phyloP scores from a whole-genome alignment of 2,888 invertebrate species.

The Leptopilina myrica region DNA sequence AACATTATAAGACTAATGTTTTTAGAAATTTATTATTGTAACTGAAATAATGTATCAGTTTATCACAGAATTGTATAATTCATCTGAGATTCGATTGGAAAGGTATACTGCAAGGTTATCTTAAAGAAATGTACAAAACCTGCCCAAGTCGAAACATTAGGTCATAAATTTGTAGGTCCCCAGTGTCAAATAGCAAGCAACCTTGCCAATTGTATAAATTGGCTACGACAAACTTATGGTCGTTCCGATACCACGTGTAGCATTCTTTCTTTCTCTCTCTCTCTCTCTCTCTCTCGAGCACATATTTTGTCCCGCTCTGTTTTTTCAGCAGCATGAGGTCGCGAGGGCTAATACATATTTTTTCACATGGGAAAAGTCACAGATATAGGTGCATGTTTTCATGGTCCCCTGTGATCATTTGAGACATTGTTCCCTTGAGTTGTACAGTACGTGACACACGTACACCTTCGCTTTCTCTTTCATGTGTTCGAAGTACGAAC shows the following conservation, averaged over 20 bases:
- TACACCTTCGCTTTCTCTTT: conserved; percentile 59
- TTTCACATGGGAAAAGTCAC: conserved; percentile 51
- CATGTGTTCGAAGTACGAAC: conserved; percentile 58
- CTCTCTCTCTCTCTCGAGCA: conserved; percentile 55
- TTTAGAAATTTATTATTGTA: too few relatives aligned
- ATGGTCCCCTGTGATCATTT: conserved; percentile 73
- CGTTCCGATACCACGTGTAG: conserved; percentile 50
- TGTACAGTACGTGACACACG: conserved; percentile 68
- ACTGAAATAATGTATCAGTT: too few relatives aligned
- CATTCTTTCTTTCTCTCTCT: conserved; percentile 40
- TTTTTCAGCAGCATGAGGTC: conserved; percentile 57
- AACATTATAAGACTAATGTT: too few relatives aligned
- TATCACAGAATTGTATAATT: too few relatives aligned
- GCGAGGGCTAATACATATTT: conserved; percentile 62
- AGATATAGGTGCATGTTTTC: conserved; percentile 62
- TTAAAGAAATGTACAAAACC: conserved; percentile 35
- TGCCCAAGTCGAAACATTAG: conserved; percentile 59
- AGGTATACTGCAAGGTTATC: too few relatives aligned
- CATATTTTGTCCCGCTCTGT: conserved; percentile 55
- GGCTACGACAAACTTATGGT: conserved; percentile 76
- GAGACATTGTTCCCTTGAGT: conserved; percentile 75
- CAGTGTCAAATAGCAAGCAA: conserved; percentile 70
- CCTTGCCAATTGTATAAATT: conserved; percentile 75
- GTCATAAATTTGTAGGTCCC: conserved; percentile 75
- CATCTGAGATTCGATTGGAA: too few relatives aligned